phyloP scores from a whole-genome alignment of 2,888 invertebrate genomes.

The Folsomia candida region DNA sequence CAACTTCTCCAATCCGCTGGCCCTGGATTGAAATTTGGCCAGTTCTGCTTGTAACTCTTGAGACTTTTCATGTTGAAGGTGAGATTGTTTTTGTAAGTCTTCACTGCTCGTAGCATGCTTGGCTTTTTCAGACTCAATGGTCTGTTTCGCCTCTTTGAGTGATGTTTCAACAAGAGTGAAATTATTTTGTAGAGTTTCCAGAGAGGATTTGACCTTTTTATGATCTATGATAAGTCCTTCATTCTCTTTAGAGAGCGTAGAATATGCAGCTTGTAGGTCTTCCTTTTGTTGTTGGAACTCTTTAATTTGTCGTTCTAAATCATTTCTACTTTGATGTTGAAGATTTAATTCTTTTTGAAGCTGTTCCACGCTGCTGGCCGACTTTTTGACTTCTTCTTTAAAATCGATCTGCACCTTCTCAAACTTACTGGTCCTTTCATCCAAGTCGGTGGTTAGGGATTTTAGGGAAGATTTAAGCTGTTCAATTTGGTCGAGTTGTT shows the following conservation, averaged over 20 bases:
- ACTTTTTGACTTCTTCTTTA: constrained; percentile 52
- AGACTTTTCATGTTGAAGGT: not conserved
- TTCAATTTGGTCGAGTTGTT: constrained; percentile 35
- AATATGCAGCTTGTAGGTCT: not conserved
- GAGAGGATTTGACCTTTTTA: not conserved
- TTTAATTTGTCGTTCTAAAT: constrained; percentile 32
- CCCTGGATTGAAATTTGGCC: not conserved
- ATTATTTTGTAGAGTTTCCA: not conserved
- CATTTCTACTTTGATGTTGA: constrained; percentile 4
- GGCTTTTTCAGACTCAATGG: not conserved
- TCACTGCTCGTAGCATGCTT: not conserved
- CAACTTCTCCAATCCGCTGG: not conserved
- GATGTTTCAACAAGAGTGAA: constrained; percentile 23
- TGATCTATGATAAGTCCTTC: not conserved
- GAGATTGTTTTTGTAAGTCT: not conserved
- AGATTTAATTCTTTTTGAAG: constrained; percentile 29
- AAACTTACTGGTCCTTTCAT: constrained; percentile 46
- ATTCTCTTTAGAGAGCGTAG: not conserved
- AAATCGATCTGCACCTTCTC: constrained; percentile 42
- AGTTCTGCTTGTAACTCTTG: not conserved
- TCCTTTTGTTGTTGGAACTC: constrained; percentile 18
- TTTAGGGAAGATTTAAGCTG: constrained; percentile 44
- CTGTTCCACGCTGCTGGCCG: constrained; percentile 36
- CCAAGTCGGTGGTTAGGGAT: not conserved
- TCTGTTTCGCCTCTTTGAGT: constrained; percentile 30